Percentiles rank a stretch among this genome's conserved stretches.
Evolutionary conservation across 2,113 vertebrate species (phyloP).

Genomic region (Speoplatyrhinus poulsoni): DNA sequence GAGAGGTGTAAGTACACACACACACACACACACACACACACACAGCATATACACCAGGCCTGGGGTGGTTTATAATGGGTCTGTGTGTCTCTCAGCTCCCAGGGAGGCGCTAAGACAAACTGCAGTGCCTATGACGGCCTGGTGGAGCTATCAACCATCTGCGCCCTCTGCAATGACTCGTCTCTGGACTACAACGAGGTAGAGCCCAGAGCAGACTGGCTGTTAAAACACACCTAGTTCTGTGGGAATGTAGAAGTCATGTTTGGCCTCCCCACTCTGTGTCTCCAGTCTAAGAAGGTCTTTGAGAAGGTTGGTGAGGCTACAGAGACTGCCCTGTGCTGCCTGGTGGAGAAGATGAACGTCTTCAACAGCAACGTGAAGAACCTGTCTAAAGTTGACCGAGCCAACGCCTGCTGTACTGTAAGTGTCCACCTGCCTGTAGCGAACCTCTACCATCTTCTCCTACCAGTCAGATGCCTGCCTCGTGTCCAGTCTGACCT

Average conservation of each 20-base stretch:
- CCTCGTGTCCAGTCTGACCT: background rate
- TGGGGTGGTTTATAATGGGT: slow-evolving; percentile 6
- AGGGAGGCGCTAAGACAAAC: slow-evolving; percentile 78
- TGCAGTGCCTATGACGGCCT: slow-evolving; percentile 86
- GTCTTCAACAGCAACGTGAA: slow-evolving; percentile 85
- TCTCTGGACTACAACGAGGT: slow-evolving; percentile 94
- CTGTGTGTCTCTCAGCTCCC: slow-evolving; percentile 68
- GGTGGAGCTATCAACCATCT: slow-evolving; percentile 90
- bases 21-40: background rate
- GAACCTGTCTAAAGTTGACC: slow-evolving; percentile 83
- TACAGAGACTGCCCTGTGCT: slow-evolving; percentile 90
- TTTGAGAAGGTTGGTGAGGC: slow-evolving; percentile 95
- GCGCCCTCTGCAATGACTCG: slow-evolving; percentile 93
- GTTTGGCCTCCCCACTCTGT: background rate
- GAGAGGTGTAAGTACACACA: slow-evolving; percentile 87
- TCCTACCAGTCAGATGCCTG: background rate
- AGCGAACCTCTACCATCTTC: too few relatives aligned
- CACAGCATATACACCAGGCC: background rate
- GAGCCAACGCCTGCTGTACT: slow-evolving; percentile 88
- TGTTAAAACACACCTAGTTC: background rate
- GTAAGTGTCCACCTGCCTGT: slow-evolving; percentile 66
- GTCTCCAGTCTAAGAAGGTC: slow-evolving; percentile 84
- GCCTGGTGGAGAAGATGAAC: slow-evolving; percentile 96
- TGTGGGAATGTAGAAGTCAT: background rate
- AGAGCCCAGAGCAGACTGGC: slow-evolving; percentile 10